phyloP scores from a whole-genome alignment of 2,888 invertebrate genomes.

The Ophioninae sp. region DNA sequence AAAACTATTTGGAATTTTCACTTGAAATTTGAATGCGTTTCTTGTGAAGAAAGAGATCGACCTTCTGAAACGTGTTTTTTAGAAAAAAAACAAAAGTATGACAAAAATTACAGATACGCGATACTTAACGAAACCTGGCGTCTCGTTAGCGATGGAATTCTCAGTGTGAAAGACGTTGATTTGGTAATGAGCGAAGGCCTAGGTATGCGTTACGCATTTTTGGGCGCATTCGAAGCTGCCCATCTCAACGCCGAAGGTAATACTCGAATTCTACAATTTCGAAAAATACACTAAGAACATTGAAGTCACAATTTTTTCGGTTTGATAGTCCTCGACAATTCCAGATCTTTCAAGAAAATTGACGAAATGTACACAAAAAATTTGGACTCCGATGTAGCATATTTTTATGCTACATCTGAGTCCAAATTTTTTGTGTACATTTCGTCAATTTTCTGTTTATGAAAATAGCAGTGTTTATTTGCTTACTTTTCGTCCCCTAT shows the following conservation, averaged over 20 bases:
- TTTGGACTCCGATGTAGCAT: not conserved
- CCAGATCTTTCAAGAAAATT: not conserved
- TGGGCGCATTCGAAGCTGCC: constrained; percentile 96
- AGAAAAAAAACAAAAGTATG: not conserved
- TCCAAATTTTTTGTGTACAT: not conserved
- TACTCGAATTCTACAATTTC: not conserved
- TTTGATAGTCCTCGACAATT: not conserved
- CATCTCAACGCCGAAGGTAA: constrained; percentile 96
- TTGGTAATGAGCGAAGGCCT: constrained; percentile 96
- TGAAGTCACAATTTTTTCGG: not conserved
- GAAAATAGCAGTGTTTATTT: not conserved
- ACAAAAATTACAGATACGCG: constrained; percentile 86
- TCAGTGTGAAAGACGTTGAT: constrained; percentile 94
- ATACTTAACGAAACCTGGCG: constrained; percentile 96
- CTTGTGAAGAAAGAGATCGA: not conserved
- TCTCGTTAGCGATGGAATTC: constrained; percentile 91
- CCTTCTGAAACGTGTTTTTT: not conserved
- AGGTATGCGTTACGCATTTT: constrained; percentile 97
- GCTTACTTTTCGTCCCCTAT: not conserved
- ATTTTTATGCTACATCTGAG: not conserved
- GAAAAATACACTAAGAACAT: not conserved
- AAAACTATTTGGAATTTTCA: not conserved
- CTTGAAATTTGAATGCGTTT: not conserved
- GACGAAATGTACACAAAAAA: not conserved
- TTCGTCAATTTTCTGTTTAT: not conserved